A percentile compares a stretch with the other conserved stretches of the same genome.
Conservation (phyloP, 2,113 vertebrate genomes). For the Chionodraco myersi region DNA sequence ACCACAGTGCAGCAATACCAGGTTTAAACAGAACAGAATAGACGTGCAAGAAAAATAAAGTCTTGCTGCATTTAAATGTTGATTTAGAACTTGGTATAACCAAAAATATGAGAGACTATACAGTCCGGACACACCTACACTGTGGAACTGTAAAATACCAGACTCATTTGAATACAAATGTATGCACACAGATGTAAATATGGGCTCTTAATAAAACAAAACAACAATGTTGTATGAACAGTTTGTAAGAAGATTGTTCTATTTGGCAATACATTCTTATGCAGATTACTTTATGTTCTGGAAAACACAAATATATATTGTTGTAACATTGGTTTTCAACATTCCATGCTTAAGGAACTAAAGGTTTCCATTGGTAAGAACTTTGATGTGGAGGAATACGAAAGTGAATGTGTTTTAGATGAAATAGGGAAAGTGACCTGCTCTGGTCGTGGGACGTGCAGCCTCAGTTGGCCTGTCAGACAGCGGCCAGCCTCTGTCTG, state of each 20-base stretch:
- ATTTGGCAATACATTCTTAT: not conserved
- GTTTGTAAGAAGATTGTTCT: not conserved
- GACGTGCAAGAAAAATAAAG: no score
- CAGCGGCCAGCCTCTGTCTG: slow-evolving; percentile 80
- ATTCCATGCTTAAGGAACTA: not conserved
- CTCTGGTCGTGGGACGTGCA: not conserved
- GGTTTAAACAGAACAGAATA: no score
- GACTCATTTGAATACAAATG: not conserved
- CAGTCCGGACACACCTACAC: not conserved
- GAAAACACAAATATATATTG: not conserved
- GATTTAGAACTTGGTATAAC: no score
- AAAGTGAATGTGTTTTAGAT: not conserved
- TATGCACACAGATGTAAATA: not conserved
- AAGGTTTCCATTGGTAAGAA: slow-evolving; percentile 6
- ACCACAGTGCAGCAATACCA: no score
- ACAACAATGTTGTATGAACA: slow-evolving; percentile 8
- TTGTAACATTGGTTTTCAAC: slow-evolving; percentile 10
- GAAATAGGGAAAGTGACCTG: not conserved
- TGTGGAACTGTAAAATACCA: not conserved
- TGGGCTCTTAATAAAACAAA: slow-evolving; percentile 25
- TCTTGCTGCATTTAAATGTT: no score
- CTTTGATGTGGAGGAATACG: not conserved
- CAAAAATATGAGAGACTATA: not conserved
- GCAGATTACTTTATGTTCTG: not conserved
- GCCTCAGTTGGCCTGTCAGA: slow-evolving; percentile 60